Evolutionary conservation across 1,140 invertebrate species (phyloP), one percentile per base, ranked within the genome.

Genomic region (Acyrthosiphon pisum): DNA sequence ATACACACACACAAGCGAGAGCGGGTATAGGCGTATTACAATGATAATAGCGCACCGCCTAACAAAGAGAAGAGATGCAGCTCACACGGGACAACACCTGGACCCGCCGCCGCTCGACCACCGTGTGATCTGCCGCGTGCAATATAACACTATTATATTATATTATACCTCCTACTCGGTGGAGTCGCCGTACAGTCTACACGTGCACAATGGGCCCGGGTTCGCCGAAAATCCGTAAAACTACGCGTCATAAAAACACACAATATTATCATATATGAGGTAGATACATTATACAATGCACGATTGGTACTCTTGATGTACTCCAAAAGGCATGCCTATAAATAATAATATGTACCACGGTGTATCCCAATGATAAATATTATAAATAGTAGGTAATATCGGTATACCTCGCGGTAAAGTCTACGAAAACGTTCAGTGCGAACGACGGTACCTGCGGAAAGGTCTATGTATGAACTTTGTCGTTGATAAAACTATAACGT

Each of bases 161-260:
- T 9, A 8, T 8, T 37, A 6, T 26, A 44, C 37, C 35, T 30
- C 11, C 37, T 44, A 84, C 37, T 20, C 87, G 44, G 14, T 30
- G 53, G 35, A 90, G 89, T 56, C 89, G 89, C 89, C 89, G 89
- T n/a, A 68, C 56, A 60, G 89, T 90, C 89, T 90, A 90, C 89
- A 90, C 53, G 26, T 60, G 89, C 89, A 90, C 89, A 90, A 90
- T 90, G 41, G 41, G 14, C 56, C 56, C 7, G 48, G 6, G 9
- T 88, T 30, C 46, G 18, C n/a, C 26, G 84, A 87, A 87, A 87
- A 87, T 46, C 26, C 41, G 44, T 50, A 37, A 50, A 89, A 14
- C n/a, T 76, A n/a, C 6, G 87, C n/a, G 35, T 76, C n/a, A 46
- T 37, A 56, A n/a, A 41, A 46, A 86, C 84, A 46, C 41, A 11